phyloP scores from a whole-genome alignment of 1,140 invertebrate species.

The Anthonomus grandis region DNA sequence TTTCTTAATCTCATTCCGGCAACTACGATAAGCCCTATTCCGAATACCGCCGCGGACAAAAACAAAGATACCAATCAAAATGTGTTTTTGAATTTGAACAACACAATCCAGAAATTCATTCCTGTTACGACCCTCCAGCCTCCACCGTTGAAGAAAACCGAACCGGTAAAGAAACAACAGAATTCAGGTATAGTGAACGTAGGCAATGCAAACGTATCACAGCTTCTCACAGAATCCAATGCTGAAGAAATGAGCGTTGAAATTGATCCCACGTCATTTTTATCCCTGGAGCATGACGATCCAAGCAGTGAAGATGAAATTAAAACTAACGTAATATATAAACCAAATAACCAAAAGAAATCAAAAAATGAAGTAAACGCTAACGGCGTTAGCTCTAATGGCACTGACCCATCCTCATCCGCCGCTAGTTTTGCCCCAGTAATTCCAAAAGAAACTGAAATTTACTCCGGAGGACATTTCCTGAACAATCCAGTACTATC shows the following conservation, averaged over 20 bases:
- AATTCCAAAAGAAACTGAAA: slow-evolving; percentile 38
- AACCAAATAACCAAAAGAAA: too few relatives aligned
- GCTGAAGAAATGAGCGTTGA: slow-evolving; percentile 44
- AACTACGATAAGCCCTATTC: slow-evolving; percentile 19
- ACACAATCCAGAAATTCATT: slow-evolving; percentile 40
- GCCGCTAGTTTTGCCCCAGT: slow-evolving; percentile 38
- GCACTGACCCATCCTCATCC: slow-evolving; percentile 13
- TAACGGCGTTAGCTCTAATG: slow-evolving; percentile 12
- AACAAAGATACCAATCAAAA: slow-evolving; percentile 42
- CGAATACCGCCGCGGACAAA: not conserved
- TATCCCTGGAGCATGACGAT: slow-evolving; percentile 31
- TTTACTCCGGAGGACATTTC: slow-evolving; percentile 40
- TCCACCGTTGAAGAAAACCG: slow-evolving; percentile 17
- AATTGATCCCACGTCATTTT: slow-evolving; percentile 41
- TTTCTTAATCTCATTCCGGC: slow-evolving; percentile 44
- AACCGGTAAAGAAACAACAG: slow-evolving; percentile 8
- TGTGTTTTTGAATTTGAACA: slow-evolving; percentile 42
- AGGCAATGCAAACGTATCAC: slow-evolving; percentile 28
- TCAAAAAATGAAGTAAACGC: slow-evolving; percentile 33
- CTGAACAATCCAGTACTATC: slow-evolving; percentile 20
- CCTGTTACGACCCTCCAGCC: slow-evolving; percentile 24
- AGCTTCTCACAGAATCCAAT: slow-evolving; percentile 38
- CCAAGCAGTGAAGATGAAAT: slow-evolving; percentile 26
- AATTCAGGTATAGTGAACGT: slow-evolving; percentile 11
- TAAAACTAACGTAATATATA: slow-evolving; percentile 28